Evolutionary conservation across 1,140 invertebrate species (phyloP).

Genomic region (Eupeodes corollae): DNA sequence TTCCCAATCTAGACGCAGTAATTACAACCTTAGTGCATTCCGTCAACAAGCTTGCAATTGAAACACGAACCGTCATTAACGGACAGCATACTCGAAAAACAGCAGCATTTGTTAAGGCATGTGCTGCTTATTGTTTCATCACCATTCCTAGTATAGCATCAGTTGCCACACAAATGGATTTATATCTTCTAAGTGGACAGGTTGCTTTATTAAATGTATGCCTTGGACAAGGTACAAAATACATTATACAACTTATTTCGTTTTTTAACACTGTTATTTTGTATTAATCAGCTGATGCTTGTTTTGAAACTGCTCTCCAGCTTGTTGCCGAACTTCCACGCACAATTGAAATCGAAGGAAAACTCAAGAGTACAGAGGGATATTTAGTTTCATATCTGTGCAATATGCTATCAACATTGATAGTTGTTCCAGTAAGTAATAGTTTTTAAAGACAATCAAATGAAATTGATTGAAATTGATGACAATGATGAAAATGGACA

Average conservation of each 20-base stretch:
- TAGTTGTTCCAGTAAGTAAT: constrained; percentile 69
- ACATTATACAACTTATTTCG: neutral
- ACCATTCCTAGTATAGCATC: constrained; percentile 86
- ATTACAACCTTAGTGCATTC: constrained; percentile 74
- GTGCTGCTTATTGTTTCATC: constrained; percentile 88
- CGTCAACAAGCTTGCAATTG: constrained; percentile 67
- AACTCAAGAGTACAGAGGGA: constrained; percentile 56
- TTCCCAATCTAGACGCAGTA: constrained; percentile 81
- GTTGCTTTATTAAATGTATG: constrained; percentile 83
- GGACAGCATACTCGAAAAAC: constrained; percentile 72
- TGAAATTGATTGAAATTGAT: neutral
- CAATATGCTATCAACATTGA: constrained; percentile 70
- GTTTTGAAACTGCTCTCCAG: constrained; percentile 77
- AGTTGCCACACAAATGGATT: constrained; percentile 59
- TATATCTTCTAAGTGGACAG: constrained; percentile 81
- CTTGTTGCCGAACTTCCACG: constrained; percentile 67
- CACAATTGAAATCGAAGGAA: constrained; percentile 63
- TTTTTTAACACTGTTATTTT: no score
- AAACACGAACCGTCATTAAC: constrained; percentile 58
- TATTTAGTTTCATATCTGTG: constrained; percentile 61
- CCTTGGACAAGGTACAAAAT: constrained; percentile 63
- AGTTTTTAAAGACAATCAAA: neutral
- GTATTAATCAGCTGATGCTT: constrained; percentile 70
- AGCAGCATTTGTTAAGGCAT: constrained; percentile 79
- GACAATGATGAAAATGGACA: neutral